Conservation (phyloP, 2,888 invertebrate genomes). For the Digitonthophagus gazella region DNA sequence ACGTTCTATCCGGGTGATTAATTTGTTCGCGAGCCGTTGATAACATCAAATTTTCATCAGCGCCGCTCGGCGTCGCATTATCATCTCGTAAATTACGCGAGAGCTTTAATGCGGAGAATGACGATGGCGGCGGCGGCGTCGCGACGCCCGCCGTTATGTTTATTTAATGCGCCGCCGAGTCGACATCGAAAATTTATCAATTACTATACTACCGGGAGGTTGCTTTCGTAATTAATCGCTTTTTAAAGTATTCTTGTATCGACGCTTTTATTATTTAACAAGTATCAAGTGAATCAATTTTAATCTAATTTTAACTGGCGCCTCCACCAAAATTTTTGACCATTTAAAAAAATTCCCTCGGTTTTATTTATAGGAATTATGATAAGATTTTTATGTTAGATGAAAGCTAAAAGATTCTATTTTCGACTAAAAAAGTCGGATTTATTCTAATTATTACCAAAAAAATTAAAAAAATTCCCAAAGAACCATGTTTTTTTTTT, state of each 20-base stretch:
- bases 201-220: background rate
- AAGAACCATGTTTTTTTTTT: no score
- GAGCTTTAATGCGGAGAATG: background rate
- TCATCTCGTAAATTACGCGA: background rate
- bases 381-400: no score
- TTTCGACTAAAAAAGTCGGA: no score
- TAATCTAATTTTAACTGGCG: no score
- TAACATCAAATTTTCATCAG: background rate
- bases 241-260: background rate
- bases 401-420: no score
- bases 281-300: no score
- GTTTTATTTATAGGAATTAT: no score
- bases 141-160: background rate
- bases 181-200: background rate
- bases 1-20: background rate
- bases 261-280: background rate
- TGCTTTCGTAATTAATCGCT: background rate
- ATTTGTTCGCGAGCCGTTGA: background rate
- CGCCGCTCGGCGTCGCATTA: background rate
- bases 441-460: no score
- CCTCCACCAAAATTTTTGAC: no score
- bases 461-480: no score
- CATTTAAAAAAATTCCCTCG: no score
- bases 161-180: background rate
- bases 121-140: background rate